A percentile compares a stretch with the other conserved stretches of the same genome.
phyloP scores from a whole-genome alignment of 2,888 invertebrate species.

The Nomada fucata region DNA sequence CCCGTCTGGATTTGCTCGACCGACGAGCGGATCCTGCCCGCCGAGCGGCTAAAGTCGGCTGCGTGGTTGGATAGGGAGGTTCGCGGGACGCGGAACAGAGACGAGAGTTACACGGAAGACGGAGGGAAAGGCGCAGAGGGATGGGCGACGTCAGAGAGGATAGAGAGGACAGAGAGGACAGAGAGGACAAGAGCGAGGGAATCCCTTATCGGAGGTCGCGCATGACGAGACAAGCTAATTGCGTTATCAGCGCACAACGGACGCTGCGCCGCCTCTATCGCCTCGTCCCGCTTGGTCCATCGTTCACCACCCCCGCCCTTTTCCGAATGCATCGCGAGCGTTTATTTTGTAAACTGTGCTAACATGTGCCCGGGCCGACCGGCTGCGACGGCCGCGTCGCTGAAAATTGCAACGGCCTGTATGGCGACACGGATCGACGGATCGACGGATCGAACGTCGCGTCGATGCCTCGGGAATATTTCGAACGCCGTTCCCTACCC shows the following conservation, averaged over 20 bases:
- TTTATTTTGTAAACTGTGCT: conserved; percentile 65
- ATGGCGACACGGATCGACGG: neutral
- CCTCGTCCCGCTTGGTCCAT: conserved; percentile 29
- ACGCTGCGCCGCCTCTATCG: conserved; percentile 61
- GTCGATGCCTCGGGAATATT: neutral
- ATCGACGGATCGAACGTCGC: neutral
- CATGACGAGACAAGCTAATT: conserved; percentile 80
- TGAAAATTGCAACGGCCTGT: conserved; percentile 31
- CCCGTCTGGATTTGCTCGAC: conserved; percentile 70
- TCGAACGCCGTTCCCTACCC: neutral
- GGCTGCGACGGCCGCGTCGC: neutral
- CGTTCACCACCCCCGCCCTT: conserved; percentile 22
- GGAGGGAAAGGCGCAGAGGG: conserved; percentile 14
- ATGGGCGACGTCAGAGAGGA: conserved; percentile 29
- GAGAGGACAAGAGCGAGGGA: conserved; percentile 45
- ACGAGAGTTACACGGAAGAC: neutral
- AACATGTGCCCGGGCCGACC: conserved; percentile 39
- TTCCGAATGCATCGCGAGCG: conserved; percentile 48
- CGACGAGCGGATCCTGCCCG: conserved; percentile 61
- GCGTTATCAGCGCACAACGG: conserved; percentile 77
- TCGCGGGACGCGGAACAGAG: conserved; percentile 13
- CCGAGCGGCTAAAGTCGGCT: conserved; percentile 36
- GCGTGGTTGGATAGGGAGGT: neutral
- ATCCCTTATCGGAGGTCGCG: conserved; percentile 79
- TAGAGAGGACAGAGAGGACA: neutral